Conservation (phyloP, 2,888 invertebrate genomes). For the Leptarthrus brevirostris region DNA sequence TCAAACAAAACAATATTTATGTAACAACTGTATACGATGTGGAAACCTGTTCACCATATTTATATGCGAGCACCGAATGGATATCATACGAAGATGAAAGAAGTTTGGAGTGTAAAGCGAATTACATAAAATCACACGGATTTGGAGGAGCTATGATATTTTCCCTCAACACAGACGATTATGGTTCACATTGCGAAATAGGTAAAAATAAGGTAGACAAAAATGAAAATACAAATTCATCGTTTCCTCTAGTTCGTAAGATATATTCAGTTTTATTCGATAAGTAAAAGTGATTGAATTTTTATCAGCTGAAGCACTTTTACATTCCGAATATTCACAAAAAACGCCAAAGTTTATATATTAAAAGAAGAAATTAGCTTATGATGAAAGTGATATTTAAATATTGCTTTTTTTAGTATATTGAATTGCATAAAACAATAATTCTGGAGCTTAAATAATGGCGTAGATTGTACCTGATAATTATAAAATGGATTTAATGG, state of each 20-base stretch:
- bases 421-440: constrained; percentile 23
- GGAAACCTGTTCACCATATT: constrained; percentile 81
- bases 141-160: constrained; percentile 88
- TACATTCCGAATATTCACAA: constrained; percentile 23
- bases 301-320: constrained; percentile 22
- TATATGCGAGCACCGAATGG: constrained; percentile 79
- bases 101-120: constrained; percentile 77
- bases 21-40: constrained; percentile 74
- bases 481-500: neutral
- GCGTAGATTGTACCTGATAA: constrained; percentile 40
- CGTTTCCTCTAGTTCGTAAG: constrained; percentile 61
- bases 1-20: constrained; percentile 69
- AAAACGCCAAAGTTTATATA: constrained; percentile 31
- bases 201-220: constrained; percentile 24
- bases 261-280: constrained; percentile 56
- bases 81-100: constrained; percentile 81
- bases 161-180: constrained; percentile 85
- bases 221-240: constrained; percentile 50
- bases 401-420: constrained; percentile 24
- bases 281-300: constrained; percentile 27
- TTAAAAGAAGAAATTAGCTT: constrained; percentile 10
- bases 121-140: constrained; percentile 72
- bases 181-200: constrained; percentile 70
- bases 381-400: constrained; percentile 24
- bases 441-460: constrained; percentile 15